Conservation (phyloP, 2,113 vertebrate species). For the Pteruthius melanotis region DNA sequence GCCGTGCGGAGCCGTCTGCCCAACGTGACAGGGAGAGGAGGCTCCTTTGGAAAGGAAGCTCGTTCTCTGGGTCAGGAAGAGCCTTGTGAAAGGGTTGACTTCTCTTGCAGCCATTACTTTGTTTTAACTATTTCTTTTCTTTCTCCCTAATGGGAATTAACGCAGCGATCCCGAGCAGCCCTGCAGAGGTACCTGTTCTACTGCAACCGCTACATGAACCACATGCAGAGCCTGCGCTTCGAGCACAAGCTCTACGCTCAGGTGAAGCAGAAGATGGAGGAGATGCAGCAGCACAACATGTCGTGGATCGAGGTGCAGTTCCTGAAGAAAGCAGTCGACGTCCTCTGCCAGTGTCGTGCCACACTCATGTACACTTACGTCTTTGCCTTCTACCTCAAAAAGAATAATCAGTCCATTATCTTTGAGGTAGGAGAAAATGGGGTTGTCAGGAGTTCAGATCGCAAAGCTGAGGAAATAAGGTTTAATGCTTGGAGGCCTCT, state of each 20-base stretch:
- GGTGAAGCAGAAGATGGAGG: conserved; percentile 99
- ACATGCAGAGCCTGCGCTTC: conserved; percentile 99
- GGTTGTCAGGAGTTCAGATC: neutral
- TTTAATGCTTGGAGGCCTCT: neutral
- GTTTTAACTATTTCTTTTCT: conserved; percentile 51
- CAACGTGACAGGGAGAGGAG: neutral
- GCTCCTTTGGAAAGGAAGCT: neutral
- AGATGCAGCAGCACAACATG: conserved; percentile 99
- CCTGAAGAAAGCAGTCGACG: conserved; percentile 99
- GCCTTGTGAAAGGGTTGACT: neutral
- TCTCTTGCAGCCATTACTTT: neutral
- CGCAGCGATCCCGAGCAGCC: conserved; percentile 93
- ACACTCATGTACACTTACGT: conserved; percentile 99
- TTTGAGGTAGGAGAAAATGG: conserved; percentile 86
- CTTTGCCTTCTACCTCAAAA: conserved; percentile 99
- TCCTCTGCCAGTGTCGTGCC: conserved; percentile 99
- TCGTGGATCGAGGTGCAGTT: conserved; percentile 99
- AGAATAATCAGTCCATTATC: conserved; percentile 99
- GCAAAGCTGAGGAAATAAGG: neutral
- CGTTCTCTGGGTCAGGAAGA: neutral
- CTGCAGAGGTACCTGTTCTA: conserved; percentile 99
- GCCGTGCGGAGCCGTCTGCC: fast-evolving
- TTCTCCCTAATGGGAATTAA: conserved; percentile 66
- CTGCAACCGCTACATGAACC: conserved; percentile 99
- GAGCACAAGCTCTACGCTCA: conserved; percentile 99